These are phyloP conservation scores for Anastrepha obliqua DNA, from an alignment of 1,140 invertebrate species.

Conservation along the genomic window DNA sequence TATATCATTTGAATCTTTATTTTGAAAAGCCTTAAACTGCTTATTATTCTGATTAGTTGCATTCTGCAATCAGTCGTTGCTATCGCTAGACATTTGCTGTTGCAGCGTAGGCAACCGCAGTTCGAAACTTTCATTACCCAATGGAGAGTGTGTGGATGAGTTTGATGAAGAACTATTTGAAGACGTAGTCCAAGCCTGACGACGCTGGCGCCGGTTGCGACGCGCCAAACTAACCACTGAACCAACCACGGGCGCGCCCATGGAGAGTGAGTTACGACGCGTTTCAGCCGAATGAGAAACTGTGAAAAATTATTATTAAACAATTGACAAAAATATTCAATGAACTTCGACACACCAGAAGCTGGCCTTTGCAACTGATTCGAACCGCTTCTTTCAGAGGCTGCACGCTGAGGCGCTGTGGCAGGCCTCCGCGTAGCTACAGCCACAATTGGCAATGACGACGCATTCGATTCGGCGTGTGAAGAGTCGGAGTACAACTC, in stretches of 20 bases:
- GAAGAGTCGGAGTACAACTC: conserved; percentile 48
- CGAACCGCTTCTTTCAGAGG: not conserved
- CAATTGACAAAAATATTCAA: not conserved
- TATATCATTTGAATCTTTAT: too few species aligned
- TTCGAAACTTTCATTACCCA: not conserved
- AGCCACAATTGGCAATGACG: not conserved
- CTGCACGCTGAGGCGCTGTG: conserved; percentile 61
- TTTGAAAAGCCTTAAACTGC: too few species aligned
- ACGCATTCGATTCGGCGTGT: conserved; percentile 30
- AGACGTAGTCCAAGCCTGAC: conserved; percentile 67
- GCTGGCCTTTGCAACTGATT: not conserved
- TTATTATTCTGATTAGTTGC: too few species aligned
- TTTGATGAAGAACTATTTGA: conserved; percentile 64
- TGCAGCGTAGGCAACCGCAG: not conserved
- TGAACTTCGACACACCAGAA: not conserved
- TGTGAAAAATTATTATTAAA: conserved; percentile 7
- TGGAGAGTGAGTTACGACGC: conserved; percentile 17
- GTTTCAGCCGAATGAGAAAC: conserved; percentile 42
- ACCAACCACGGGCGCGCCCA: conserved; percentile 65
- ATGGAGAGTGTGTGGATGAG: not conserved
- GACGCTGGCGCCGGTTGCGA: conserved; percentile 63
- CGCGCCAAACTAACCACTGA: conserved; percentile 67
- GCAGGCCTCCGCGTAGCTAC: conserved; percentile 58
- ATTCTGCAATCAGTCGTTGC: not conserved
- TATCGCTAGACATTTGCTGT: not conserved